phyloP scores from a whole-genome alignment of 2,888 invertebrate genomes.

The Athalia circularis region DNA sequence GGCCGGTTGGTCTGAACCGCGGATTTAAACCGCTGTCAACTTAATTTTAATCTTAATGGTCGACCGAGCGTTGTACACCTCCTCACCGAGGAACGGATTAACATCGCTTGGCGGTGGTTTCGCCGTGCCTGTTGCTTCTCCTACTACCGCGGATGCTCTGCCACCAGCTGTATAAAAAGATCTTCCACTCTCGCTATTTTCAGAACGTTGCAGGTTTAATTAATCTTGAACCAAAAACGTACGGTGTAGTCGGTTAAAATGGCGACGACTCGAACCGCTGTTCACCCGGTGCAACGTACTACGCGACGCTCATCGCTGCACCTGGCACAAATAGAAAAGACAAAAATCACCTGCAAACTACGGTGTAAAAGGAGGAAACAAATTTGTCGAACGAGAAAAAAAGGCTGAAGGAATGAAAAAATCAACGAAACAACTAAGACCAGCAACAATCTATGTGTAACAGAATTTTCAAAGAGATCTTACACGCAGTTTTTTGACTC shows the following conservation, averaged over 20 bases:
- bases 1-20: constrained; percentile 9
- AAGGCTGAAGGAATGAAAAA: not conserved
- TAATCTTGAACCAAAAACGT: constrained; percentile 70
- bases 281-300: constrained; percentile 44
- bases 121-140: constrained; percentile 27
- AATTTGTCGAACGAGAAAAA: constrained; percentile 16
- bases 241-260: constrained; percentile 56
- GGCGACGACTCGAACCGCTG: constrained; percentile 54
- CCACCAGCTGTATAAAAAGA: constrained; percentile 43
- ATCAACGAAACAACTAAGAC: no score
- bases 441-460: no score
- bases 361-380: constrained; percentile 49
- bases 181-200: constrained; percentile 62
- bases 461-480: no score
- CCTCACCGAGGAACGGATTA: constrained; percentile 51
- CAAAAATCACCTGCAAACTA: constrained; percentile 50
- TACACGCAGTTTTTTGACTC: no score
- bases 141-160: constrained; percentile 20
- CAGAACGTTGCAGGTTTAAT: constrained; percentile 65
- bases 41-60: constrained; percentile 34
- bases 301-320: constrained; percentile 48
- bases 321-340: constrained; percentile 70
- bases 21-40: constrained; percentile 40
- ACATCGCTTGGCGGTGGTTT: constrained; percentile 54
- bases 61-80: constrained; percentile 33